Evolutionary conservation across 1,140 invertebrate genomes (phyloP), one percentile per base, ranked within the genome.

Genomic region (Drosophila dunni): DNA sequence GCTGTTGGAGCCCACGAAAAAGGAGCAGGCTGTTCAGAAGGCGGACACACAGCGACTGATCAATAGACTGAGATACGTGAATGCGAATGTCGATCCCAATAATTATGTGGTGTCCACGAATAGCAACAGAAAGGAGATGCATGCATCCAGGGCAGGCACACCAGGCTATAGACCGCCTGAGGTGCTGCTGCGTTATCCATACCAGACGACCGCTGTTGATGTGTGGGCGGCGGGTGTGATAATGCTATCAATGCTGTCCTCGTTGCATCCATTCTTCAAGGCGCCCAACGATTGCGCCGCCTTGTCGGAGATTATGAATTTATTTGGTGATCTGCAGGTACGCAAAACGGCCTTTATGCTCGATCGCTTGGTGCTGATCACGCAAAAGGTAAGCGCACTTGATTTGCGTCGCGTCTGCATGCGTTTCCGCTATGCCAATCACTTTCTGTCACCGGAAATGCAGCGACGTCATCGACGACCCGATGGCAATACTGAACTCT

Each of bases 141-240:
- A 94, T 34, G 97, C 97, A 7, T 95, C 96, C 7, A 93, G 97
- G 77, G 97, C 97, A 51, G 97, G 97, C 36, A 98, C 97, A 10
- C 96, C 97, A 11, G 97, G 91, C 24, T 98, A 97, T 91, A 93
- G 97, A 44, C 96, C 97, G 53, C 97, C 97, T 0, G 97, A 98
- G 94, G 97, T 98, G 42, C 92, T 98, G n/a, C 92, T 98, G 45
- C 96, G 97, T 78, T 94, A 94, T 93, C 93, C 94, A 2, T 90
- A 95, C 38, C 97, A 98, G 93, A 95, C 96, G 6, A 93, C 93
- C 93, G 96, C 96, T 72, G 96, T 98, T 69, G 97, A 98, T 93
- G 94, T 98, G 64, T 98, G 97, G 97, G 96, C 97, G 48, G 95
- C 95, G 50, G 97, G 97, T 15, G 95, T 98, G 1, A 97, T 98